Base-by-base conservation (phyloP, 2,113 vertebrate genomes). In the Archilochus colubris region DNA sequence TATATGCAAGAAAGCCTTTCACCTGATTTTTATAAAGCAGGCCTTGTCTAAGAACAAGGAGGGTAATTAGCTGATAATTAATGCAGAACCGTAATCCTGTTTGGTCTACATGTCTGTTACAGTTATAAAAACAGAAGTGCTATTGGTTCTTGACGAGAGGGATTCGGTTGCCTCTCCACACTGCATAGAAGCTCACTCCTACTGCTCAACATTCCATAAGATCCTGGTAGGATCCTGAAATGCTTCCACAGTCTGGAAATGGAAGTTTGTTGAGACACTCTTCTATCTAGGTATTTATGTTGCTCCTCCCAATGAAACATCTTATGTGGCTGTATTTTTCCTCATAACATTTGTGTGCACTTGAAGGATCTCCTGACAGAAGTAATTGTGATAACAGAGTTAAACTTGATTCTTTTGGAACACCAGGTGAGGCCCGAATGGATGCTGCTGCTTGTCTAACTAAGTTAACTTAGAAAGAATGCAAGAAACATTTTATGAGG, bases 41-140 rank as follows among this genome's bases (percentile, higher is more conserved):
- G 63, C 14, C 51, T 89, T 74, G 30, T 82, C 50, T 88, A 78
- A 93, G 81, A 70, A 13, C 50, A 62, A 83, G 36, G 62, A 28
- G 50, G 46, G 25, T 93, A 95, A 96, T 87, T 88, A 88, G 70
- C 68, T 81, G 86, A 67, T 78, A 96, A 92, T 78, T 88, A 86
- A 68, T 40, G 62, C 72, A 79, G 40, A 91, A 90, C 50, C 25
- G 67, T 92, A 94, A 91, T 81, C 74, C 77, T 62, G n/a, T 87
- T 94, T 82, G 74, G 68, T 76, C 70, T 79, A 61, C 54, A 30
- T 38, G 66, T 63, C n/a, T 68, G 38, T 33, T 68, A 48, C 2
- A 69, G 64, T 67, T 74, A 38, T 6, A 82, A 9, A 33, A n/a
- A 43, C 7, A 82, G 22, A 82, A 82, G 21, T 14, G 21, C 50